Conservation (phyloP, 2,888 invertebrate species). For the Doris montereyensis region DNA sequence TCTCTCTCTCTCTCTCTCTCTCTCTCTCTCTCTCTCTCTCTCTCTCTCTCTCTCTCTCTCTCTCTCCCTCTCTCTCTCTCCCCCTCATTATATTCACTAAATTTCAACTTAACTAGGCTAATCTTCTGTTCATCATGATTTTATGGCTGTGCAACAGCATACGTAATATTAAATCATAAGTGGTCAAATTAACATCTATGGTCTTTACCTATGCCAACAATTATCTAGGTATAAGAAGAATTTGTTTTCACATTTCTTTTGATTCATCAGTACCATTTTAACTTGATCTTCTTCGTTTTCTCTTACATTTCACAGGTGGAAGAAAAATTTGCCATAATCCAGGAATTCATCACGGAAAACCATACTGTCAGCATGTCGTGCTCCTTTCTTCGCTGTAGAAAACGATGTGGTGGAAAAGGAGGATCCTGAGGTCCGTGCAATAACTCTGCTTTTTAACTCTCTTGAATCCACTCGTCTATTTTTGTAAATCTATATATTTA, state of each 20-base stretch:
- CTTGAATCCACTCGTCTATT: too few species aligned
- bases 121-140: too few species aligned
- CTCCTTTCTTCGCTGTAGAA: slow-evolving; percentile 71
- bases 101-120: too few species aligned
- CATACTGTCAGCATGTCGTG: slow-evolving; percentile 70
- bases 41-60: not conserved
- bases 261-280: too few species aligned
- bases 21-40: not conserved
- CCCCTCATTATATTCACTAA: too few species aligned
- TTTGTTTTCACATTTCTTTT: too few species aligned
- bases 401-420: slow-evolving; percentile 48
- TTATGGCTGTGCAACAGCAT: too few species aligned
- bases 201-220: not conserved
- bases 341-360: slow-evolving; percentile 67
- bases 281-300: not conserved
- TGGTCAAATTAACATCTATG: not conserved
- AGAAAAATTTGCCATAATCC: slow-evolving; percentile 68
- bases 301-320: slow-evolving; percentile 56
- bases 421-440: slow-evolving; percentile 57
- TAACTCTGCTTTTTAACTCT: too few species aligned
- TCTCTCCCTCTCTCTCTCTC: too few species aligned
- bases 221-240: not conserved
- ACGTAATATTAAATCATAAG: too few species aligned
- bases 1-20: not conserved
- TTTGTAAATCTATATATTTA: too few species aligned